Percentiles rank a stretch among this genome's conserved stretches.
Evolutionary conservation across 2,888 invertebrate genomes (phyloP).

Genomic region (Uropetala carovei): DNA sequence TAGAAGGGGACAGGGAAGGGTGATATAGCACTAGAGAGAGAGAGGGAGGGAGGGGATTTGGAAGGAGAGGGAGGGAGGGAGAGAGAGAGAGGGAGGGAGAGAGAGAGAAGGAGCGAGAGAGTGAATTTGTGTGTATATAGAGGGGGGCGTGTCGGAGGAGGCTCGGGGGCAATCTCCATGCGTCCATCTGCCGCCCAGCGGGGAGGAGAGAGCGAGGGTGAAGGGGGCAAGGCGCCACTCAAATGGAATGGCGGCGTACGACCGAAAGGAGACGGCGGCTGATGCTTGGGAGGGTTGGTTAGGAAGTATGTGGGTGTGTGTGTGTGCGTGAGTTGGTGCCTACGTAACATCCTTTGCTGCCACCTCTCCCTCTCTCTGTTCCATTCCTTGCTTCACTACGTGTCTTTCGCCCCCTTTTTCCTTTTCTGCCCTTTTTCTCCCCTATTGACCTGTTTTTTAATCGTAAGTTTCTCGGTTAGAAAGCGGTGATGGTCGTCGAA

Average conservation of each 20-base stretch:
- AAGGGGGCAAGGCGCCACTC: background rate
- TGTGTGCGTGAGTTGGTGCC: background rate
- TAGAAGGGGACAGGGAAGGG: background rate
- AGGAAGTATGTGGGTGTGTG: background rate
- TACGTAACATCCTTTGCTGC: background rate
- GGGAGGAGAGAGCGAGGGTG: background rate
- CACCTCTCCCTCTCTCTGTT: background rate
- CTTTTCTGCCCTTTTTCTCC: background rate
- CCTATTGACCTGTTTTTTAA: no score
- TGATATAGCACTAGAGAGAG: background rate
- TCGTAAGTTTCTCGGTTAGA: no score
- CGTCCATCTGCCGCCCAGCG: slow-evolving; percentile 29
- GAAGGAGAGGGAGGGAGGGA: no score
- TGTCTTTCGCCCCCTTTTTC: background rate
- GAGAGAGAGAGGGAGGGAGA: background rate
- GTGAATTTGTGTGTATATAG: background rate
- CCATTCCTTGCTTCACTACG: background rate
- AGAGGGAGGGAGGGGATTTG: background rate
- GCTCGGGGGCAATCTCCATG: background rate
- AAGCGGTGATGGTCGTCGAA: no score
- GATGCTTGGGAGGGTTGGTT: background rate
- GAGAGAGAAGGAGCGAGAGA: background rate
- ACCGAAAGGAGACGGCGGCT: slow-evolving; percentile 5
- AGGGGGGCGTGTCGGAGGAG: background rate
- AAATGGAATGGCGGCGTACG: background rate